phyloP scores from a whole-genome alignment of 2,113 vertebrate genomes.

The Chaetura pelagica region DNA sequence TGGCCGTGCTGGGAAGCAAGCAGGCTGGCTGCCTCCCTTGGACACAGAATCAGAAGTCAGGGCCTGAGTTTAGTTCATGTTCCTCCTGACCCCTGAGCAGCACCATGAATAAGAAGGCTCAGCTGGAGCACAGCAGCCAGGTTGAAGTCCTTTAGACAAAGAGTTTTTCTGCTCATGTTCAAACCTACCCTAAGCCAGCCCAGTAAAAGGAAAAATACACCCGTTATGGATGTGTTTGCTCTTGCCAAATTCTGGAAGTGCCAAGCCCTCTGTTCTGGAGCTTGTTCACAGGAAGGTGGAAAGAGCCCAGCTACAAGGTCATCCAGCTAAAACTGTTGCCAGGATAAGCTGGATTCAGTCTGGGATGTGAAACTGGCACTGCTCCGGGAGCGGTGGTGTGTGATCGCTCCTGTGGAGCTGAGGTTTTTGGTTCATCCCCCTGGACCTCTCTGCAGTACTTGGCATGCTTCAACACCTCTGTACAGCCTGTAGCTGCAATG shows the following conservation, averaged over 20 bases:
- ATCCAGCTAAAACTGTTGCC: not conserved
- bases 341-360: not conserved
- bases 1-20: not conserved
- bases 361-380: not conserved
- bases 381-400: not conserved
- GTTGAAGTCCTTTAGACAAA: not conserved
- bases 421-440: not conserved
- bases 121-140: not conserved
- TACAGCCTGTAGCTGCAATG: not conserved
- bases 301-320: not conserved
- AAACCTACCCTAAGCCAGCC: not conserved
- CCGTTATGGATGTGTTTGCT: not conserved
- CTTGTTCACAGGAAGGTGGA: not conserved
- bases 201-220: not conserved
- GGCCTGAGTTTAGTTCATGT: not conserved
- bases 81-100: not conserved
- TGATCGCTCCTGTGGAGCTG: not conserved
- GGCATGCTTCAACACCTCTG: not conserved
- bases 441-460: not conserved
- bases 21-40: not conserved
- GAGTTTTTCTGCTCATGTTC: not conserved
- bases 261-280: not conserved
- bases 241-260: not conserved
- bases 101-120: not conserved
- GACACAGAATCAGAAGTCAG: fast-evolving